Percentiles rank a stretch among this genome's conserved stretches.
These are phyloP conservation scores for Istiophorus platypterus DNA, from an alignment of 2,113 vertebrate species.

Conservation along the genomic window DNA sequence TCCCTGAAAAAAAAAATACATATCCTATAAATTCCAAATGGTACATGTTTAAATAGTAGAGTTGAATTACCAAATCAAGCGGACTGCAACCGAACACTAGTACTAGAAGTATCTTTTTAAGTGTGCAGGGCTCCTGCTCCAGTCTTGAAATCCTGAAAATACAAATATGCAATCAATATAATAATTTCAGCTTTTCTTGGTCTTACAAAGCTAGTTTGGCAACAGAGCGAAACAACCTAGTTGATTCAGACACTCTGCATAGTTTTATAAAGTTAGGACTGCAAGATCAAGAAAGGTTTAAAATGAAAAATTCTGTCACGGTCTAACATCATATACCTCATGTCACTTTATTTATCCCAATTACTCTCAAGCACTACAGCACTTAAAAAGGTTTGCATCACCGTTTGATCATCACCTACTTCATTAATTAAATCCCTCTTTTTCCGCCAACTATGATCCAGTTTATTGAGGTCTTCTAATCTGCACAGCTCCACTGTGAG, in stretches of 20 bases:
- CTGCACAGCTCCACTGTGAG: conserved; percentile 65
- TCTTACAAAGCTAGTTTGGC: neutral
- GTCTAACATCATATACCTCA: neutral
- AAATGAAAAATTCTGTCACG: neutral
- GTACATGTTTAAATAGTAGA: neutral
- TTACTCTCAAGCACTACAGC: too few species aligned
- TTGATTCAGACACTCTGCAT: neutral
- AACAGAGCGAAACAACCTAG: neutral
- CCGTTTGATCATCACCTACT: conserved; percentile 47
- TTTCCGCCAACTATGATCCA: conserved; percentile 49
- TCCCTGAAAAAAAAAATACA: neutral
- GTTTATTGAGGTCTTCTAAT: conserved; percentile 69
- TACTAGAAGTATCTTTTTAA: neutral
- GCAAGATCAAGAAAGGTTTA: neutral
- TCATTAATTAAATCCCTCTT: conserved; percentile 58
- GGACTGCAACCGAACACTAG: neutral
- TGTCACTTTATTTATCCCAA: too few species aligned
- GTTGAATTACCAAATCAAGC: neutral
- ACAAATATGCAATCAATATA: neutral
- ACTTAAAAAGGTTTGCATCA: conserved; percentile 53
- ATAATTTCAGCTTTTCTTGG: neutral
- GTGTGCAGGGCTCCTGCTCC: too few species aligned
- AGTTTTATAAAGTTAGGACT: neutral
- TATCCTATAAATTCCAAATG: neutral
- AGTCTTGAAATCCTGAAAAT: neutral